A percentile compares a stretch with the other conserved stretches of the same genome.
Conservation (phyloP, 1,140 invertebrate species). For the Eufriesea mexicana region DNA sequence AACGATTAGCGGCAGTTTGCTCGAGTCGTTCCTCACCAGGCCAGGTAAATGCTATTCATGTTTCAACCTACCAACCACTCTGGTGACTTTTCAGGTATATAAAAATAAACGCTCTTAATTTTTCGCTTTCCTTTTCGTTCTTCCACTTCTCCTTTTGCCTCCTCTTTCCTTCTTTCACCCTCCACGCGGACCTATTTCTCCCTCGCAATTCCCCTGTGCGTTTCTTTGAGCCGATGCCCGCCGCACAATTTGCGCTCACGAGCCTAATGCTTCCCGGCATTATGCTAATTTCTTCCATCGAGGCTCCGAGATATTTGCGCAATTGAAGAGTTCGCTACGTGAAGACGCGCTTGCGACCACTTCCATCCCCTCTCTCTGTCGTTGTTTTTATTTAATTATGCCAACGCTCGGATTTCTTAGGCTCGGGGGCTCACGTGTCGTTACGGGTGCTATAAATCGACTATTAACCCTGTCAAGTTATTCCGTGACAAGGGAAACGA, state of each 20-base stretch:
- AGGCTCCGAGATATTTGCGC: slow-evolving; percentile 69
- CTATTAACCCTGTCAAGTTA: neutral
- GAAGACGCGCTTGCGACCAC: slow-evolving; percentile 62
- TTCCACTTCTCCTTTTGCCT: slow-evolving; percentile 8
- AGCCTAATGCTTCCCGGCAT: slow-evolving; percentile 70
- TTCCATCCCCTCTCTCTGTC: slow-evolving; percentile 39
- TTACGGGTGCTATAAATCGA: neutral
- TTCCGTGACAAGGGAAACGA: neutral
- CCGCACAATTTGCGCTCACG: slow-evolving; percentile 64
- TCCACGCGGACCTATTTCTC: neutral
- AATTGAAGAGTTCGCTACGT: slow-evolving; percentile 62
- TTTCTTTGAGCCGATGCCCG: slow-evolving; percentile 55
- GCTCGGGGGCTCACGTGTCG: neutral
- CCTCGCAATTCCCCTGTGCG: slow-evolving; percentile 11
- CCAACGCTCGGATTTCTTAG: neutral
- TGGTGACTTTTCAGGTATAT: slow-evolving; percentile 40
- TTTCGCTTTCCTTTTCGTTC: too few species aligned
- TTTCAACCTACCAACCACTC: slow-evolving; percentile 28
- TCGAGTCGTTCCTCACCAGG: neutral
- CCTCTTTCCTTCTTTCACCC: neutral
- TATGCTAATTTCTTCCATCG: slow-evolving; percentile 70
- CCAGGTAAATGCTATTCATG: neutral
- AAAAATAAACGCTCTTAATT: neutral
- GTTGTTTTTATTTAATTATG: slow-evolving; percentile 14
- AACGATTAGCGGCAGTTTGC: slow-evolving; percentile 42